These are phyloP conservation scores for Suillia variegata DNA, from an alignment of 2,888 invertebrate species.

Conservation along the genomic window DNA sequence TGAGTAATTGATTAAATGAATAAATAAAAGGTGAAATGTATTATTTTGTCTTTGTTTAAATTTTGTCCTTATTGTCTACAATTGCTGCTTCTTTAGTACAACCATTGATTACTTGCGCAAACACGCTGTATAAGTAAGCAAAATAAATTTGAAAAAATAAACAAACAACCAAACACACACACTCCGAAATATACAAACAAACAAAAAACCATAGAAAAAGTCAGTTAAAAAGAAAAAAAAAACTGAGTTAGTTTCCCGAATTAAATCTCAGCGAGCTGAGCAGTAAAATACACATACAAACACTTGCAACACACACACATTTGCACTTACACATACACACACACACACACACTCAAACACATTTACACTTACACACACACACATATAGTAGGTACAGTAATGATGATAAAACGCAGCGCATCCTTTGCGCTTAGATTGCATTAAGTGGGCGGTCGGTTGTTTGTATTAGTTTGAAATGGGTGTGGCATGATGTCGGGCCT, in stretches of 20 bases:
- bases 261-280: slow-evolving; percentile 26
- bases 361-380: not conserved
- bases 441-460: slow-evolving; percentile 43
- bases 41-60: too few species aligned
- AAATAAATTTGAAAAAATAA: not conserved
- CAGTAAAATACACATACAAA: not conserved
- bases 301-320: too few species aligned
- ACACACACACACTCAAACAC: not conserved
- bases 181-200: not conserved
- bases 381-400: not conserved
- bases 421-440: slow-evolving; percentile 55
- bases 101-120: too few species aligned
- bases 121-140: not conserved
- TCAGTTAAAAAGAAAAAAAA: not conserved
- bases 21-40: too few species aligned
- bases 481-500: not conserved
- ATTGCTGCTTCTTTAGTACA: too few species aligned
- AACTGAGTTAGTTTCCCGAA: slow-evolving; percentile 21
- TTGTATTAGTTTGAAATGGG: not conserved
- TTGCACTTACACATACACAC: not conserved
- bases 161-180: not conserved
- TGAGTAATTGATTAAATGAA: too few species aligned
- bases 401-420: slow-evolving; percentile 51
- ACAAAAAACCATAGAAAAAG: not conserved
- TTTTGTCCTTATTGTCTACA: too few species aligned